Evolutionary conservation across 2,888 invertebrate genomes (phyloP).

Genomic region (Hydraecia micacea): DNA sequence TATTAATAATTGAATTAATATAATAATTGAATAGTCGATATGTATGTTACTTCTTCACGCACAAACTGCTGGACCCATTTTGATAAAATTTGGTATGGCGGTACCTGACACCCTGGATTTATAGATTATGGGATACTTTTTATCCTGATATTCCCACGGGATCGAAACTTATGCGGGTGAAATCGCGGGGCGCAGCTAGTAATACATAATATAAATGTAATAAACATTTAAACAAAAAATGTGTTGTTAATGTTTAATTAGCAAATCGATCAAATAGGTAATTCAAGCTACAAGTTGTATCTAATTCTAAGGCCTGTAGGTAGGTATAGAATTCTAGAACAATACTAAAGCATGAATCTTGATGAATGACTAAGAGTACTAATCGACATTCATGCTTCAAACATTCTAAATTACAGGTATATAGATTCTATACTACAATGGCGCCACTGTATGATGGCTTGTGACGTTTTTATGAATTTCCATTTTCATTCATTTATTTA

Average conservation of each 20-base stretch:
- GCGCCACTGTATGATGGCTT: slow-evolving; percentile 4
- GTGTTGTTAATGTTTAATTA: slow-evolving; percentile 19
- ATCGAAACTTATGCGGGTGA: too few relatives aligned
- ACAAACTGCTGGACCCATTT: too few relatives aligned
- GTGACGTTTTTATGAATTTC: not conserved
- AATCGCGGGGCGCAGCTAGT: too few relatives aligned
- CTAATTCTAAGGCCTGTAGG: slow-evolving; percentile 6
- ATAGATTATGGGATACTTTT: too few relatives aligned
- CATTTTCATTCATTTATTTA: not conserved
- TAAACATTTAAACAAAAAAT: slow-evolving; percentile 7
- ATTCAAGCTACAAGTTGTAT: slow-evolving; percentile 11
- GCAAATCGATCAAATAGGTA: slow-evolving; percentile 1
- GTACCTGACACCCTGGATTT: too few relatives aligned
- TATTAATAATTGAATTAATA: too few relatives aligned
- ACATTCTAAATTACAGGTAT: not conserved
- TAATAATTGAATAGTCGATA: too few relatives aligned
- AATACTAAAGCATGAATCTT: not conserved
- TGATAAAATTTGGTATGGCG: too few relatives aligned
- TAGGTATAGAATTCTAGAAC: slow-evolving; percentile 5
- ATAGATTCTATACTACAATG: not conserved
- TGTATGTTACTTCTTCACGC: too few relatives aligned
- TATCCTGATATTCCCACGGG: too few relatives aligned
- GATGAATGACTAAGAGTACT: not conserved
- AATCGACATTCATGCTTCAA: not conserved
- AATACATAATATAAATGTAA: not conserved